Evolutionary conservation across 2,888 invertebrate species (phyloP).

Genomic region (Caenorhabditis angaria): DNA sequence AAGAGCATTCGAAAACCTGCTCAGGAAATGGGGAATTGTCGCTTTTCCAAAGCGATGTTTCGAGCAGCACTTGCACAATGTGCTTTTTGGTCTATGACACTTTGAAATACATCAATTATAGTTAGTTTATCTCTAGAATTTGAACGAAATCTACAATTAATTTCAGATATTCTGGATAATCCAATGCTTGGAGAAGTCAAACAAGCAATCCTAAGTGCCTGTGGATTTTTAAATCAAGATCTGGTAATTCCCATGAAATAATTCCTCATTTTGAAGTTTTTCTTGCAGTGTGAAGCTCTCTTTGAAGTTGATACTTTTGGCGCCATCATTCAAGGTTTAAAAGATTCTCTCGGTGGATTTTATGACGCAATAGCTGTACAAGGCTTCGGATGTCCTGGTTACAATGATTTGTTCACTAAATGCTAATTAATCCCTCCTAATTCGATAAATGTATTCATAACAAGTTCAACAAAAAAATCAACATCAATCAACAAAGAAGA

Average conservation of each 20-base stretch:
- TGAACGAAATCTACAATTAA: background rate
- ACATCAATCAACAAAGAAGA: slow-evolving; percentile 20
- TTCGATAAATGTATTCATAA: slow-evolving; percentile 9
- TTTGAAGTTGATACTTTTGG: slow-evolving; percentile 13
- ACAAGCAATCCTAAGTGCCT: slow-evolving; percentile 14
- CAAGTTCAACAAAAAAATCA: slow-evolving; percentile 36
- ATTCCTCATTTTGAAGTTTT: background rate
- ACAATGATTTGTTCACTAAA: slow-evolving; percentile 20
- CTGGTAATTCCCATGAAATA: background rate
- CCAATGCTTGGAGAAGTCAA: slow-evolving; percentile 24
- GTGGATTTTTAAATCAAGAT: slow-evolving; percentile 13
- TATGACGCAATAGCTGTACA: slow-evolving; percentile 39
- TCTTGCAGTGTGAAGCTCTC: slow-evolving; percentile 29
- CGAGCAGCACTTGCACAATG: slow-evolving; percentile 24
- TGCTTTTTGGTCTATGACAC: slow-evolving; percentile 41
- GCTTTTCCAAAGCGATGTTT: background rate
- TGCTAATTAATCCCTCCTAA: slow-evolving; percentile 25
- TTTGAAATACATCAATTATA: slow-evolving; percentile 41
- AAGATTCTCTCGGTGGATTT: slow-evolving; percentile 45
- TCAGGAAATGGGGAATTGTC: background rate
- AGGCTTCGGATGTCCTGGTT: slow-evolving; percentile 28
- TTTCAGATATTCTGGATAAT: slow-evolving; percentile 35
- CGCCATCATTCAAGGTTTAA: slow-evolving; percentile 37
- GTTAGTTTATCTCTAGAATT: slow-evolving; percentile 9
- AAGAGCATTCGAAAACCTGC: slow-evolving; percentile 8